Evolutionary conservation across 2,113 vertebrate species (phyloP).

Genomic region (Dasypus novemcinctus): DNA sequence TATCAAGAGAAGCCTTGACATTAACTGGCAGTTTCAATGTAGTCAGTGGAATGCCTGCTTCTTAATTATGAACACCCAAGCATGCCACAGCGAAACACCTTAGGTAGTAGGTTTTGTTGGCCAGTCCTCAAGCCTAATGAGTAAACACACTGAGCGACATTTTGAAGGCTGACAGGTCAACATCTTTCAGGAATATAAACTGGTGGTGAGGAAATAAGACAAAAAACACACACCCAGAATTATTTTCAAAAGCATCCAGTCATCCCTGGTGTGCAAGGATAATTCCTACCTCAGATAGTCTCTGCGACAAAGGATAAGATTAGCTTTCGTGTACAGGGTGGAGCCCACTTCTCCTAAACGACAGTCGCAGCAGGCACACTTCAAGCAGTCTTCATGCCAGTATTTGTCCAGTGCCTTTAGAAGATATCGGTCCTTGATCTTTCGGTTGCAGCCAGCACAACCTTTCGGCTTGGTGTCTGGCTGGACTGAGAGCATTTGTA

Average conservation of each 20-base stretch:
- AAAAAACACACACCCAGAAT: slow-evolving; percentile 43
- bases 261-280: slow-evolving; percentile 34
- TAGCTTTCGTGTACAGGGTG: slow-evolving; percentile 99
- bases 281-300: slow-evolving; percentile 96
- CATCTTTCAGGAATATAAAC: background rate
- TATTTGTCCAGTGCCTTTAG: slow-evolving; percentile 98
- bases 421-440: slow-evolving; percentile 99
- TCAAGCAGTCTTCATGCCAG: slow-evolving; percentile 99
- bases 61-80: background rate
- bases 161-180: background rate
- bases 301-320: slow-evolving; percentile 97
- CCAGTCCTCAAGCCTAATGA: background rate
- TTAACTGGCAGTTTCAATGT: background rate
- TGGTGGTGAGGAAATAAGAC: background rate
- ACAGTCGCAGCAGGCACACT: slow-evolving; percentile 98
- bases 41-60: background rate
- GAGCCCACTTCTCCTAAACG: slow-evolving; percentile 98
- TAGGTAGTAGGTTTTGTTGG: background rate
- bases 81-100: background rate
- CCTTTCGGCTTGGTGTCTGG: slow-evolving; percentile 99
- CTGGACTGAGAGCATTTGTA: slow-evolving; percentile 99
- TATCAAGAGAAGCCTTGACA: background rate
- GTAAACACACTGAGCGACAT: background rate
- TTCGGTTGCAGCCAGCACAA: slow-evolving; percentile 99
- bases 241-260: slow-evolving; percentile 60